Conservation (phyloP, 2,797 vertebrate genomes). For the Pseudochirops corinnae region DNA sequence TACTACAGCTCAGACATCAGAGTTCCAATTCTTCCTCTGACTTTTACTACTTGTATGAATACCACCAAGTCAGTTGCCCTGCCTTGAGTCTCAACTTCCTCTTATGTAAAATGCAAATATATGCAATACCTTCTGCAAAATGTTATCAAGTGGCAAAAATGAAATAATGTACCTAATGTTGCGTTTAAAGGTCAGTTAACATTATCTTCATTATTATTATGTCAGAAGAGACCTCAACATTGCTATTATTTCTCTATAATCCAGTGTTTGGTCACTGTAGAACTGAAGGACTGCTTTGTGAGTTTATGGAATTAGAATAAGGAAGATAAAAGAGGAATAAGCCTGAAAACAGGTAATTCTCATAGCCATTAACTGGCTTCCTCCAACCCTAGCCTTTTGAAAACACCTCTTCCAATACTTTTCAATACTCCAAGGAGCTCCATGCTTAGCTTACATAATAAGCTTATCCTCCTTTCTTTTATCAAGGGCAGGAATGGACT, state of each 20-base stretch:
- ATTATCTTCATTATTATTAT: neutral
- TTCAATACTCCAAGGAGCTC: neutral
- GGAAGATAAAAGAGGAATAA: neutral
- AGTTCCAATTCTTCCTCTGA: neutral
- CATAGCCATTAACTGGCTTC: neutral
- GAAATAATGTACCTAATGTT: neutral
- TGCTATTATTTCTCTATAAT: neutral
- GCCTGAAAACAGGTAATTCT: neutral
- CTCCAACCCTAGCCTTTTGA: neutral
- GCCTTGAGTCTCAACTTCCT: neutral
- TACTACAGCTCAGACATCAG: neutral
- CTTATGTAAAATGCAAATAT: neutral
- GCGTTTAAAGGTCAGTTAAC: neutral
- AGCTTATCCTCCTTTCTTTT: neutral
- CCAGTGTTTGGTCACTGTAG: neutral
- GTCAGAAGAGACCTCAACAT: neutral
- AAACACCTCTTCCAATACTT: neutral
- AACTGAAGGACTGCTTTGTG: neutral
- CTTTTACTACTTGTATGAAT: neutral
- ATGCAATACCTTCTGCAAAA: neutral
- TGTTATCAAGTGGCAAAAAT: neutral
- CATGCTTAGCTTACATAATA: neutral
- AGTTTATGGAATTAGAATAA: neutral
- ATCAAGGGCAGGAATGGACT: neutral
- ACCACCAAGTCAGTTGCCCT: neutral